Conservation (phyloP, 2,888 invertebrate genomes). For the Xanthia togata region DNA sequence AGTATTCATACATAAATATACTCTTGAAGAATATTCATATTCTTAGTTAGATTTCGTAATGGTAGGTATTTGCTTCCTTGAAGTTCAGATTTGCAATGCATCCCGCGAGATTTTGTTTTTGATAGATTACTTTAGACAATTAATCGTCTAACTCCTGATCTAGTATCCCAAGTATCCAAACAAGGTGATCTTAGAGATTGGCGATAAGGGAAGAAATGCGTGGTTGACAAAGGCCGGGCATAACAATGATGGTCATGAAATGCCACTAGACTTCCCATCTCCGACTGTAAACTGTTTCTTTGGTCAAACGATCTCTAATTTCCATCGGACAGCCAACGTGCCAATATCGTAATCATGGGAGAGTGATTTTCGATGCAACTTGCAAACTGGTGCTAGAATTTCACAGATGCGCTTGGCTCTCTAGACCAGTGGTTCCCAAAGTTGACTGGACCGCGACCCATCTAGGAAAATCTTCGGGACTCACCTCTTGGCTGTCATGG, state of each 20-base stretch:
- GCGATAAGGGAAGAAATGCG: neutral
- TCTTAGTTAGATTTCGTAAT: neutral
- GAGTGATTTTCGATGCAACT: slow-evolving; percentile 1
- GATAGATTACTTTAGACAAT: neutral
- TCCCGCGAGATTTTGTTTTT: neutral
- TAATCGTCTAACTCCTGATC: neutral
- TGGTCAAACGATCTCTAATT: neutral
- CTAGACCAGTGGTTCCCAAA: neutral
- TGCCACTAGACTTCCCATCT: neutral
- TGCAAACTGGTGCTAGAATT: neutral
- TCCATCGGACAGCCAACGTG: neutral
- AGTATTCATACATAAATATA: neutral
- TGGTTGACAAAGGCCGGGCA: neutral
- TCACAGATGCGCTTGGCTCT: neutral
- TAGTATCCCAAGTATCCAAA: neutral
- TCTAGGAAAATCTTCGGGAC: too few relatives aligned
- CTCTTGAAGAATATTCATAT: neutral
- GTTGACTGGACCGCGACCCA: too few relatives aligned
- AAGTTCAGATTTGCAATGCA: slow-evolving; percentile 2
- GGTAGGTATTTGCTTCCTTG: neutral
- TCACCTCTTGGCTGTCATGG: too few relatives aligned
- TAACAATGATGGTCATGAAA: neutral
- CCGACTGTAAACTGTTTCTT: neutral
- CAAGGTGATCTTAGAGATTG: neutral
- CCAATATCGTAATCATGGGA: neutral